phyloP scores from a whole-genome alignment of 2,113 vertebrate species.

The Natator depressus region DNA sequence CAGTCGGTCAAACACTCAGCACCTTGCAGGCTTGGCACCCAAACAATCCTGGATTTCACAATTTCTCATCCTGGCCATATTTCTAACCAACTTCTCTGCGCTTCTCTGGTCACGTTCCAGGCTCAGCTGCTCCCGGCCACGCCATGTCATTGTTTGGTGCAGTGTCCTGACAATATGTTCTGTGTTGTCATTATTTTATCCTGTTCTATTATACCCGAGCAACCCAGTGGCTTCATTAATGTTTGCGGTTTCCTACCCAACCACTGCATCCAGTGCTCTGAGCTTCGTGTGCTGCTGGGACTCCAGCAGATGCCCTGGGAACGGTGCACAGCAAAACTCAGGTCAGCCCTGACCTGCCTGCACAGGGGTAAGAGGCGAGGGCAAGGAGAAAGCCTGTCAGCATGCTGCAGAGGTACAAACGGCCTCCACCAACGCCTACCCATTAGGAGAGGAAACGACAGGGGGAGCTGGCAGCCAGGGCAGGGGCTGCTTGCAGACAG shows the following conservation, averaged over 20 bases:
- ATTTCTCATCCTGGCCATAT: neutral
- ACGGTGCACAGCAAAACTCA: too few relatives aligned
- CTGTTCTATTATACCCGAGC: neutral
- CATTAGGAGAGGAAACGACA: fast-evolving
- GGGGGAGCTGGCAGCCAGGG: neutral
- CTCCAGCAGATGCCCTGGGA: neutral
- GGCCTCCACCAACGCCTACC: neutral
- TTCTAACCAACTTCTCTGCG: neutral
- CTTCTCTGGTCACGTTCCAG: neutral
- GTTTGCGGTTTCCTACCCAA: too few relatives aligned
- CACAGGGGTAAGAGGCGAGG: neutral
- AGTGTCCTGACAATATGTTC: neutral
- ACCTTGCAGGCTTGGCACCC: neutral
- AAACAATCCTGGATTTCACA: neutral
- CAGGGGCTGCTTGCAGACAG: neutral
- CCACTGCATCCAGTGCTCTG: too few relatives aligned
- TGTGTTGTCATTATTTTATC: neutral
- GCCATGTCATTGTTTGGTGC: too few relatives aligned
- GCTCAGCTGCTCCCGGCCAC: neutral
- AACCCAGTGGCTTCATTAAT: too few relatives aligned
- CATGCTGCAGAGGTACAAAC: too few relatives aligned
- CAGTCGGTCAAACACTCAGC: neutral
- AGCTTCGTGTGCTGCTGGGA: too few relatives aligned
- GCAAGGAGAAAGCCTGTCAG: too few relatives aligned
- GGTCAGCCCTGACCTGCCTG: too few relatives aligned